Base-by-base conservation (phyloP, 2,888 invertebrate genomes). In the Pristionchus japonicus region DNA sequence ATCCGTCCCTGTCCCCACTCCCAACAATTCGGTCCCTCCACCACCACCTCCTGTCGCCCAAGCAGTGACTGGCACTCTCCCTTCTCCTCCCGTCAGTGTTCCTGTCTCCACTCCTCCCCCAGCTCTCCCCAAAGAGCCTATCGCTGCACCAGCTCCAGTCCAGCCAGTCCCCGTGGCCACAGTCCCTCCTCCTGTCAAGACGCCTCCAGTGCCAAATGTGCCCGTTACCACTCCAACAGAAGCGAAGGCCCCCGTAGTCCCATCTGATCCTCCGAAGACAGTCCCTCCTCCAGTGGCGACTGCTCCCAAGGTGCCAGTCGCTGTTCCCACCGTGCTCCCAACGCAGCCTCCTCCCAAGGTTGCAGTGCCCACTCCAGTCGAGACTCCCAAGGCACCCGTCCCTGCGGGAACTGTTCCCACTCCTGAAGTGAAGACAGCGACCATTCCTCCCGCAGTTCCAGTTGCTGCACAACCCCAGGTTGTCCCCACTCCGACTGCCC, bases 91-190 rank as follows among this genome's bases (percentile, higher is more conserved):
- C 70, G 40, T 40, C 77, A 77, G 27, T 23, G n/a, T 40, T 43
- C 43, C 77, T 74, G 70, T 74, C 20, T 43, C 77, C 9, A n/a
- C 47, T 27, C n/a, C 47, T 47, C 77, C 47, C n/a, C 83, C 83
- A 20, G 31, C 40, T 47, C 23, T 47, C 27, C 77, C 77, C 13
- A 77, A 43, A 27, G 47, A 40, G 27, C 27, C 40, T 11, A 27
- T 82, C 20, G 31, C 49, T n/a, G 27, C 52, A 20, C 31, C 52
- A n/a, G n/a, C 34, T 20, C 82, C 20, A 34, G 52, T 43, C 82
- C 82, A 17, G 52, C 52, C n/a, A 82, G 47, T 70, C 20, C 74
- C 74, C 11, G 77, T 27, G 6, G 20, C 70, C 3, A n/a, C 47
- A 1, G 43, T 27, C 23, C 77, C 77, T 77, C 77, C 70, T 3